Conservation (phyloP, 2,113 vertebrate species). For the Pteruthius melanotis region DNA sequence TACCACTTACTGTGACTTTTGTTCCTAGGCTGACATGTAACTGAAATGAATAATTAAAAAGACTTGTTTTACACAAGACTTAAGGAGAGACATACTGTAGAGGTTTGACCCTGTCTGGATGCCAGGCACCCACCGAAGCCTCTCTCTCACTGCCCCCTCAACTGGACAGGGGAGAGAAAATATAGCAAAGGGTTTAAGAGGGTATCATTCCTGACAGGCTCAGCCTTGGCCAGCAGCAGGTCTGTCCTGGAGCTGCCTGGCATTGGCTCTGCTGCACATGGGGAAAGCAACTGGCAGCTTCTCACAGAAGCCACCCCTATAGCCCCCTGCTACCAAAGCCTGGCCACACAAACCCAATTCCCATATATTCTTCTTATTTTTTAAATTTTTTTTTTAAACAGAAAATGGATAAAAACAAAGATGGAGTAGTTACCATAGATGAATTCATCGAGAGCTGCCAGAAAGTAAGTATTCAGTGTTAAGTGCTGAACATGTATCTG, state of each 20-base stretch:
- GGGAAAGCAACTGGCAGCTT: not conserved
- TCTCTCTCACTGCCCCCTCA: not conserved
- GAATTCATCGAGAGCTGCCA: constrained; percentile 99
- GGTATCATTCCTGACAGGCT: not conserved
- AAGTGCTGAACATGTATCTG: not conserved
- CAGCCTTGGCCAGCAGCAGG: not conserved
- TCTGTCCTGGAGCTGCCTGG: not conserved
- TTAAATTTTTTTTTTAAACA: constrained; percentile 56
- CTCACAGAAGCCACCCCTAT: not conserved
- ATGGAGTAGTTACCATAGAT: constrained; percentile 98
- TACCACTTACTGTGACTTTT: not conserved
- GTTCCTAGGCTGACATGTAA: not conserved
- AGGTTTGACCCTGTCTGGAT: not conserved
- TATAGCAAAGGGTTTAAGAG: not conserved
- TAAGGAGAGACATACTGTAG: not conserved
- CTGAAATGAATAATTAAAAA: not conserved
- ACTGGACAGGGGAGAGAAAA: not conserved
- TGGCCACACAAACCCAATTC: not conserved
- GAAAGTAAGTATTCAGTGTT: constrained; percentile 82
- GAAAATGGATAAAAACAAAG: constrained; percentile 99
- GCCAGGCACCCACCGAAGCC: not conserved
- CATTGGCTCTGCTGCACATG: not conserved
- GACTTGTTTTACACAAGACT: not conserved
- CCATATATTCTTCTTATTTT: not conserved
- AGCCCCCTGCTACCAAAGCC: not conserved